phyloP scores from a whole-genome alignment of 2,113 vertebrate genomes.

The Mystacornis crossleyi region DNA sequence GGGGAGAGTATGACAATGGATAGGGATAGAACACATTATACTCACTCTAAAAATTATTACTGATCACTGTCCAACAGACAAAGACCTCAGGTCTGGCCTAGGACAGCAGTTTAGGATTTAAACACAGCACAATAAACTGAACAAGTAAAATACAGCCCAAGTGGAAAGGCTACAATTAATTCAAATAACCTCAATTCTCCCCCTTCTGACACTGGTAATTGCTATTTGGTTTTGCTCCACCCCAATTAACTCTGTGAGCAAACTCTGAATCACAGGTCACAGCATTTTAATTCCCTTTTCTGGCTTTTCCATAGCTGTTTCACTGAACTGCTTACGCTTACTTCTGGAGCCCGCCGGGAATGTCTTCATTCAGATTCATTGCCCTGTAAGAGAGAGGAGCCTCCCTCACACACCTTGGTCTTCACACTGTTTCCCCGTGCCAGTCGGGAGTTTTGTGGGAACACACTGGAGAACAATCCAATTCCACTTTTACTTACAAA shows the following conservation, averaged over 20 bases:
- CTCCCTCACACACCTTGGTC: too few species aligned
- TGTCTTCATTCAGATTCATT: fast-evolving
- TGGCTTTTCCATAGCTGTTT: background rate
- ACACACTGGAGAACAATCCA: background rate
- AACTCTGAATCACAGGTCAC: background rate
- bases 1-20: background rate
- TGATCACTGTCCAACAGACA: too few species aligned
- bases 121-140: background rate
- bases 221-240: background rate
- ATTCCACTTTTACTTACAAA: background rate
- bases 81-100: background rate
- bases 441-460: background rate
- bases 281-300: background rate
- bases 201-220: background rate
- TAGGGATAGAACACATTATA: fast-evolving
- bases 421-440: background rate
- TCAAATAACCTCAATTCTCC: background rate
- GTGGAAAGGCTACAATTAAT: background rate
- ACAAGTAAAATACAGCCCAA: background rate
- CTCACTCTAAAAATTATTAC: too few species aligned
- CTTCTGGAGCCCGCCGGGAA: background rate
- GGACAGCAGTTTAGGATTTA: background rate
- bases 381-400: background rate
- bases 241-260: background rate
- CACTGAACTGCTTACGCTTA: fast-evolving